Percentiles rank a stretch among this genome's conserved stretches.
phyloP scores from a whole-genome alignment of 2,113 vertebrate genomes.

The Sterna hirundo region DNA sequence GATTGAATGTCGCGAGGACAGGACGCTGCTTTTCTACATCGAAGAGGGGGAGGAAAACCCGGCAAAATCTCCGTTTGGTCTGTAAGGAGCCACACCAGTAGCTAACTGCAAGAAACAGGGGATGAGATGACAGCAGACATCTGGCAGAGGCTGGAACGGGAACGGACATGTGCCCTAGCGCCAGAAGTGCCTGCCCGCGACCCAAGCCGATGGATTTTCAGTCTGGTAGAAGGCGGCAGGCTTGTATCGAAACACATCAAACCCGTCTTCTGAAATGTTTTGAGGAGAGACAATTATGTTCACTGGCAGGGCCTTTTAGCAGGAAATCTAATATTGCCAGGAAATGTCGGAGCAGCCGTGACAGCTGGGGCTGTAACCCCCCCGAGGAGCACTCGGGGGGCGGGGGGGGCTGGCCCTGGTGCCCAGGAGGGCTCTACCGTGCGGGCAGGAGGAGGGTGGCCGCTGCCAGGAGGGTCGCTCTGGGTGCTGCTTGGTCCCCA shows the following conservation, averaged over 20 bases:
- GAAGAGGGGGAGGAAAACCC: not conserved
- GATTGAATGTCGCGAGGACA: not conserved
- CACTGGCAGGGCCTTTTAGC: not conserved
- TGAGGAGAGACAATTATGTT: not conserved
- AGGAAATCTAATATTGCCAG: not conserved
- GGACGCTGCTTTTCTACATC: not conserved
- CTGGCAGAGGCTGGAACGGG: not conserved
- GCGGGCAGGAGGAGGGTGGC: not conserved
- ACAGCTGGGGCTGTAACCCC: not conserved
- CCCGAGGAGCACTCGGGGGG: not conserved
- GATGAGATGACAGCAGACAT: not conserved
- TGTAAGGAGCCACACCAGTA: not conserved
- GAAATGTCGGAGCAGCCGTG: fast-evolving
- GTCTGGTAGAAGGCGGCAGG: not conserved
- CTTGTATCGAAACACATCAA: not conserved
- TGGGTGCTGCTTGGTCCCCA: not conserved
- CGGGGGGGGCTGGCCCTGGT: not conserved
- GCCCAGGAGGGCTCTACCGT: not conserved
- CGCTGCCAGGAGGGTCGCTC: not conserved
- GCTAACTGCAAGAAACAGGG: not conserved
- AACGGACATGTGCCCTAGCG: not conserved
- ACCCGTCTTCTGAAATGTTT: not conserved
- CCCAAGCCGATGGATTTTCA: not conserved
- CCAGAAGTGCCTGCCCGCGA: not conserved
- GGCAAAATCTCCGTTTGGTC: not conserved